These are phyloP conservation scores for Malurus leucopterus DNA, from an alignment of 2,797 vertebrate genomes.

Conservation along the genomic window DNA sequence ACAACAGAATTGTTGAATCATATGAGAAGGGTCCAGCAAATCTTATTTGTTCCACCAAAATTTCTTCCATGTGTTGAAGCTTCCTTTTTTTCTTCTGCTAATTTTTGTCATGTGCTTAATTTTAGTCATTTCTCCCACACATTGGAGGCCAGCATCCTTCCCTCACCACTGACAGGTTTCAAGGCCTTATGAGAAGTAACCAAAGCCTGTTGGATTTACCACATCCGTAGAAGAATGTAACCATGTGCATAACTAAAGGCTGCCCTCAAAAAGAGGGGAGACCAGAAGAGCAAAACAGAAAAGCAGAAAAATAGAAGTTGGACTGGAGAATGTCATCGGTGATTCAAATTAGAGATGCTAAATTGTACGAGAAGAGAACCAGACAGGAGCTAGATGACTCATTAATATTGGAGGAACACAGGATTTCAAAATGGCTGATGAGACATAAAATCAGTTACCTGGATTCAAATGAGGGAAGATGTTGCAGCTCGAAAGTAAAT, in stretches of 20 bases:
- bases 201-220: conserved; percentile 53
- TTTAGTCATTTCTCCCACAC: conserved; percentile 71
- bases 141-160: conserved; percentile 49
- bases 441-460: not conserved
- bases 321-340: not conserved
- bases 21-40: conserved; percentile 68
- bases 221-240: conserved; percentile 62
- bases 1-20: conserved; percentile 74
- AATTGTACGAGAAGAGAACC: not conserved
- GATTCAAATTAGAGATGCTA: not conserved
- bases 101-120: conserved; percentile 73
- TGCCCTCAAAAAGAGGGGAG: conserved; percentile 45
- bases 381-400: not conserved
- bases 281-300: conserved; percentile 21
- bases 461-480: not conserved
- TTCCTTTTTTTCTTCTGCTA: conserved; percentile 68
- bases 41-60: conserved; percentile 74
- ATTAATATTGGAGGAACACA: not conserved
- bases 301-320: not conserved
- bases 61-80: conserved; percentile 72
- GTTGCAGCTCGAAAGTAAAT: not conserved
- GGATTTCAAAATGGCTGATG: not conserved
- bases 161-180: conserved; percentile 62
- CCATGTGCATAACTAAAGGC: conserved; percentile 44
- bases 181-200: conserved; percentile 61